These are phyloP conservation scores for Pitangus sulphuratus DNA, from an alignment of 2,797 vertebrate genomes.

Conservation along the genomic window DNA sequence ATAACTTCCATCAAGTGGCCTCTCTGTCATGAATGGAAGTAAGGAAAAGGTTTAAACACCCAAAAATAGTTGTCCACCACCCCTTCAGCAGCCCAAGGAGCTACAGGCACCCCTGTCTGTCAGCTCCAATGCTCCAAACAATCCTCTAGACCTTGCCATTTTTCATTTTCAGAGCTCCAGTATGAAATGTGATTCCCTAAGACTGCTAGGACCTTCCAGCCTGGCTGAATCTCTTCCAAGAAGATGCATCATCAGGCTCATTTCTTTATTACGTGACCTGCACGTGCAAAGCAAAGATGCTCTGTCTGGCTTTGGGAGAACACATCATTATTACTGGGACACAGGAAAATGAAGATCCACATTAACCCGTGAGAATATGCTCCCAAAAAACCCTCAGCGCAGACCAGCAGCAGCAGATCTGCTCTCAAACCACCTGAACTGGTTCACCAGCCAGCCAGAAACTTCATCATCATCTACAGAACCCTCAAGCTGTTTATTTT, in stretches of 20 bases:
- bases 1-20: not conserved
- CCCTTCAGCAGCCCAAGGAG: not conserved
- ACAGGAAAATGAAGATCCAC: not conserved
- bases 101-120: not conserved
- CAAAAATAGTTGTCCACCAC: rapidly evolving
- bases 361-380: rapidly evolving
- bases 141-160: not conserved
- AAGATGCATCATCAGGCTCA: not conserved
- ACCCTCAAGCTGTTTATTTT: not conserved
- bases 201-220: not conserved
- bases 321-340: not conserved
- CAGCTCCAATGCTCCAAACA: not conserved
- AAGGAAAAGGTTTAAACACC: not conserved
- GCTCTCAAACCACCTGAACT: not conserved
- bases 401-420: not conserved
- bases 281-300: not conserved
- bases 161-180: not conserved
- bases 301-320: not conserved
- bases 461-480: not conserved
- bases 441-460: not conserved
- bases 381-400: not conserved
- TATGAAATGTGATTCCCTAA: not conserved
- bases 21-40: not conserved
- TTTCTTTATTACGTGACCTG: not conserved
- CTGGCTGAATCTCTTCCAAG: not conserved